phyloP scores from a whole-genome alignment of 1,140 invertebrate species.

The Laodelphax striatellus region DNA sequence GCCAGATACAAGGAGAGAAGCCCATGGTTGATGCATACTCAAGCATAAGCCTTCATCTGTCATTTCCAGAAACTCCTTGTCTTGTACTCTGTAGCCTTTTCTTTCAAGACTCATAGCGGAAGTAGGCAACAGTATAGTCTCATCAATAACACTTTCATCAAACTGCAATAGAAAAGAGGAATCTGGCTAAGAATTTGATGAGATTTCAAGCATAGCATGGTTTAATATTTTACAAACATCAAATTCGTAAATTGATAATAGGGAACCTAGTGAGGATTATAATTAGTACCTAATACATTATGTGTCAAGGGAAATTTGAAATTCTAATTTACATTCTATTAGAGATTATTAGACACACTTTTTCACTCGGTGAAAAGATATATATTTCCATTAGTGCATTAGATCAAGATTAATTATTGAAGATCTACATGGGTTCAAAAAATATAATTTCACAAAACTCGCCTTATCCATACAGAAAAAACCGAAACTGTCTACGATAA shows the following conservation, averaged over 20 bases:
- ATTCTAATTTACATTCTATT: no score
- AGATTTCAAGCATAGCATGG: neutral
- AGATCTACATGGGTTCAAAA: no score
- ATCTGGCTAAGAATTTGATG: neutral
- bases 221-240: neutral
- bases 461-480: no score
- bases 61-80: slow-evolving; percentile 76
- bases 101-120: neutral
- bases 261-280: no score
- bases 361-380: no score
- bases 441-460: no score
- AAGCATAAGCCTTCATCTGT: slow-evolving; percentile 79
- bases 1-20: slow-evolving; percentile 76
- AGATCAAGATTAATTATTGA: no score
- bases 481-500: no score
- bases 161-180: neutral
- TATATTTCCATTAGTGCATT: no score
- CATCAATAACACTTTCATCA: neutral
- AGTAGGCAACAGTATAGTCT: neutral
- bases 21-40: slow-evolving; percentile 94
- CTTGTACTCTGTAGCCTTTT: slow-evolving; percentile 51
- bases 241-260: neutral
- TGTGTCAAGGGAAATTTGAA: no score
- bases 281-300: no score
- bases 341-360: no score